phyloP scores from a whole-genome alignment of 2,113 vertebrate genomes.

The Microcebus ravelobensis region DNA sequence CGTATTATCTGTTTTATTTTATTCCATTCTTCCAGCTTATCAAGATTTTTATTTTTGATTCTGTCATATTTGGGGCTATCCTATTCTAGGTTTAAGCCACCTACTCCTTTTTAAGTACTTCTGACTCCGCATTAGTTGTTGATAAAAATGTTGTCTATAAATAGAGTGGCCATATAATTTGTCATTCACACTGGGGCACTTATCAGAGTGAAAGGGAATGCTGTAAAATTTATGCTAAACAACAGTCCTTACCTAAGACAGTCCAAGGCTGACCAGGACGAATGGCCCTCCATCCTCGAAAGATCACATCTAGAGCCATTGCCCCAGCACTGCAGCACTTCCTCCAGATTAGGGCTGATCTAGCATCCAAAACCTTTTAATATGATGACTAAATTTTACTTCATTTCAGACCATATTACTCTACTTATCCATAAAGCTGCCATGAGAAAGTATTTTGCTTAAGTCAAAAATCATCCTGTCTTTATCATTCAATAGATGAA shows the following conservation, averaged over 20 bases:
- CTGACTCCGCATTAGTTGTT: background rate
- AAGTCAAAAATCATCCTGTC: slow-evolving; percentile 5
- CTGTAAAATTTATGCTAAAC: background rate
- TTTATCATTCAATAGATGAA: background rate
- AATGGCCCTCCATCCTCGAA: background rate
- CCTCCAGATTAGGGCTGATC: background rate
- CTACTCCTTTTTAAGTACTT: background rate
- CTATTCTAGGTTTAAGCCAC: background rate
- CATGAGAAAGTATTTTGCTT: background rate
- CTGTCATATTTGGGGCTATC: background rate
- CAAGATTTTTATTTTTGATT: background rate
- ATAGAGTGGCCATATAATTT: background rate
- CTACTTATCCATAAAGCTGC: background rate
- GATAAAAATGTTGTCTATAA: background rate
- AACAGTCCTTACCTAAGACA: background rate
- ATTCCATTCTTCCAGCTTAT: background rate
- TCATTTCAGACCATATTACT: background rate
- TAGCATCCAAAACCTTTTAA: background rate
- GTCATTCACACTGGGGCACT: background rate
- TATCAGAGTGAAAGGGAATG: background rate
- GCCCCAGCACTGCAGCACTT: background rate
- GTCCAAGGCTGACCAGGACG: background rate
- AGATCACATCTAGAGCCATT: background rate
- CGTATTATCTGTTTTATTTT: background rate
- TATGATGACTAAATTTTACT: background rate